phyloP scores from a whole-genome alignment of 1,140 invertebrate genomes.

The Phthorimaea operculella region DNA sequence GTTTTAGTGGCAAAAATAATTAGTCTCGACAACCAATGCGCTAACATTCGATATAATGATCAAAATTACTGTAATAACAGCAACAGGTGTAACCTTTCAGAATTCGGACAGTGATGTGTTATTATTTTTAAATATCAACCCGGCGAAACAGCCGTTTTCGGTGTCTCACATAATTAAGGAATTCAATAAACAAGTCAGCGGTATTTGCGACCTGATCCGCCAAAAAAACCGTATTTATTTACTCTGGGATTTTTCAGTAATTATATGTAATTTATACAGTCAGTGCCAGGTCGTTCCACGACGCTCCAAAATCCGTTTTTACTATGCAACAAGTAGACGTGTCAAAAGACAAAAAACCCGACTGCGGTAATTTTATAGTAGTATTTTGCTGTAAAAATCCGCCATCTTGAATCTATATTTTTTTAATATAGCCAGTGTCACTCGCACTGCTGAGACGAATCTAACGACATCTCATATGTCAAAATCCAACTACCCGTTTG shows the following conservation, averaged over 20 bases:
- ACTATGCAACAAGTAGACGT: too few species aligned
- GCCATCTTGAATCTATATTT: too few species aligned
- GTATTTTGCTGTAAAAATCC: too few species aligned
- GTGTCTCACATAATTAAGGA: conserved; percentile 23
- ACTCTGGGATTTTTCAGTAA: conserved; percentile 15
- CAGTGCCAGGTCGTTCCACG: conserved; percentile 13
- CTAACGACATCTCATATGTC: too few species aligned
- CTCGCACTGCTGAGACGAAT: too few species aligned
- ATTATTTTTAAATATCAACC: conserved; percentile 17
- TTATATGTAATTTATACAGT: conserved; percentile 26
- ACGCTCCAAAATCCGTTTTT: too few species aligned
- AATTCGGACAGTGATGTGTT: conserved; percentile 3
- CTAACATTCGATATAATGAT: background rate
- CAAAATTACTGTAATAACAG: background rate
- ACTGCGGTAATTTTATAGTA: too few species aligned
- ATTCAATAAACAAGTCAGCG: conserved; percentile 26
- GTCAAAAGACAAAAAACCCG: too few species aligned
- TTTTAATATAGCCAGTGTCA: too few species aligned
- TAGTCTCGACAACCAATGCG: background rate
- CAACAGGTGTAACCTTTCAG: background rate
- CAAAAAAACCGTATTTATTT: conserved; percentile 11
- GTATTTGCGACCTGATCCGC: conserved; percentile 14
- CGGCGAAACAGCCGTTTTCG: conserved; percentile 17
- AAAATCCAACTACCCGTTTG: too few species aligned
- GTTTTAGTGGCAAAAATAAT: too few species aligned